Percentiles rank a stretch among this genome's conserved stretches.
Evolutionary conservation across 1,140 invertebrate species (phyloP).

Genomic region (Planococcus citri): DNA sequence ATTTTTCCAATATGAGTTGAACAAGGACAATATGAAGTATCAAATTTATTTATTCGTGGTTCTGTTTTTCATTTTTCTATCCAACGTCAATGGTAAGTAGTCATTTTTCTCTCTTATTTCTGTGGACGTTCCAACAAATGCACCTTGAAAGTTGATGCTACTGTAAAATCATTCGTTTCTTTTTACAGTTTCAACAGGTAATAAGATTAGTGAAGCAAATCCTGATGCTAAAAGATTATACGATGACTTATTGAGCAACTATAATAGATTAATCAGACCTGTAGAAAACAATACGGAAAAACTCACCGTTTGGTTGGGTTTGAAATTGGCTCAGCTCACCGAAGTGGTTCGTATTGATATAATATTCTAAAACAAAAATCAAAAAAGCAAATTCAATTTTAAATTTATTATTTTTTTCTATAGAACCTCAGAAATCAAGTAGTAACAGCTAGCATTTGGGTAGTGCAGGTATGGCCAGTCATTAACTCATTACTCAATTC

Average conservation of each 20-base stretch:
- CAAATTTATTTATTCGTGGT: too few relatives aligned
- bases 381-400: not conserved
- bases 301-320: conserved; percentile 76
- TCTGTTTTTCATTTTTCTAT: too few relatives aligned
- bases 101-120: too few relatives aligned
- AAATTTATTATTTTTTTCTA: conserved; percentile 30
- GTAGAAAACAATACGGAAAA: conserved; percentile 89
- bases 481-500: not conserved
- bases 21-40: too few relatives aligned
- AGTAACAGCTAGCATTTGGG: conserved; percentile 92
- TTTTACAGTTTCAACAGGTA: not conserved
- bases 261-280: conserved; percentile 90
- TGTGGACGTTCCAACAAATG: too few relatives aligned
- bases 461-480: conserved; percentile 56
- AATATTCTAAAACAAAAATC: too few relatives aligned
- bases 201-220: conserved; percentile 51
- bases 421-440: conserved; percentile 83
- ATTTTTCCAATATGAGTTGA: too few relatives aligned
- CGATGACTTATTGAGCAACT: conserved; percentile 85
- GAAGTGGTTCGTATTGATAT: conserved; percentile 53
- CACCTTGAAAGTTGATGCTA: too few relatives aligned
- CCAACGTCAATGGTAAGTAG: too few relatives aligned
- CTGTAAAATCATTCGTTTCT: too few relatives aligned
- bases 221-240: conserved; percentile 82
- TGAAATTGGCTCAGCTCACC: conserved; percentile 90